phyloP scores from a whole-genome alignment of 2,113 vertebrate species.

The Hassar affinis region DNA sequence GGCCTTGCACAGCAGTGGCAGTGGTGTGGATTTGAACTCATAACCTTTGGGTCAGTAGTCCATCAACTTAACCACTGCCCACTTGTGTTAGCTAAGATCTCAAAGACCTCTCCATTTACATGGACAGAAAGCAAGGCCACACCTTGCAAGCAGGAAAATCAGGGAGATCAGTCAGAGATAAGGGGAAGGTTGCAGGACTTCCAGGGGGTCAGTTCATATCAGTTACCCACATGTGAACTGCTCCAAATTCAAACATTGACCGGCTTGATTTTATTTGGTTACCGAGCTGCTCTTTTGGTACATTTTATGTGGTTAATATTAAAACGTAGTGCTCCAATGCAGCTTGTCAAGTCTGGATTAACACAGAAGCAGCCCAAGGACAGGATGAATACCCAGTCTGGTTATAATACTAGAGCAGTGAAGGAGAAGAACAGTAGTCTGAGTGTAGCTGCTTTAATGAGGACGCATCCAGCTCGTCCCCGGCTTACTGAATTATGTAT shows the following conservation, averaged over 20 bases:
- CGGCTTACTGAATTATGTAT: constrained; percentile 43
- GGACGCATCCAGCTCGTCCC: constrained; percentile 25
- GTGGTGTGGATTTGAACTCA: too few relatives aligned
- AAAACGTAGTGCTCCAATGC: not conserved
- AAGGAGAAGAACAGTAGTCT: constrained; percentile 24
- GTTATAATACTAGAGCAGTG: not conserved
- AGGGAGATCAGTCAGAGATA: not conserved
- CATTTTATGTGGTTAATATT: not conserved
- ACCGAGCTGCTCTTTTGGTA: not conserved
- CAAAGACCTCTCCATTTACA: not conserved
- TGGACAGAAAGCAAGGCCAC: too few relatives aligned
- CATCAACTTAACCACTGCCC: too few relatives aligned
- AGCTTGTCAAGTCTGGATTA: not conserved
- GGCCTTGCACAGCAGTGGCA: too few relatives aligned
- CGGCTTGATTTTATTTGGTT: not conserved
- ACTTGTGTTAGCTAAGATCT: not conserved
- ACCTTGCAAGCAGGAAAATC: not conserved
- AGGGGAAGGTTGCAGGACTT: not conserved
- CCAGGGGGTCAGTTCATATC: not conserved
- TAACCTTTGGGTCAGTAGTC: too few relatives aligned
- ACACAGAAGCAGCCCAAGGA: not conserved
- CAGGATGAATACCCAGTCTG: not conserved
- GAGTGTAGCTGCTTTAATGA: constrained; percentile 25
- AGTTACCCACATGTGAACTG: too few relatives aligned
- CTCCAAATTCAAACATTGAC: not conserved